phyloP scores from a whole-genome alignment of 2,888 invertebrate genomes.

The Embidobia sp. region DNA sequence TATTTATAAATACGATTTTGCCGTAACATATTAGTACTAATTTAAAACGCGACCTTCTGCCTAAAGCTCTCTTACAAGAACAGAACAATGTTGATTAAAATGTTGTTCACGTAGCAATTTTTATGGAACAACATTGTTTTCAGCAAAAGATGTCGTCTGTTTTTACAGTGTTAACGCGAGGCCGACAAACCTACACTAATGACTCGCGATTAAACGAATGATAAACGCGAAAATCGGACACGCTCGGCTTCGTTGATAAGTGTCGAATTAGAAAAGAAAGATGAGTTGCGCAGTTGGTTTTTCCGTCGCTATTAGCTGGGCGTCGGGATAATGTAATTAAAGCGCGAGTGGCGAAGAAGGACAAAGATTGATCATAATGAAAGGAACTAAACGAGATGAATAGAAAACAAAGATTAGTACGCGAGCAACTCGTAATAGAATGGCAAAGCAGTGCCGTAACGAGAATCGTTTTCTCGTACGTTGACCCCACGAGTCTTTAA shows the following conservation, averaged over 20 bases:
- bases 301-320: slow-evolving; percentile 15
- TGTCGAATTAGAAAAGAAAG: slow-evolving; percentile 20
- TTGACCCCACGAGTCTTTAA: slow-evolving; percentile 77
- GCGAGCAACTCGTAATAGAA: slow-evolving; percentile 73
- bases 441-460: slow-evolving; percentile 73
- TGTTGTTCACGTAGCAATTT: too few species aligned
- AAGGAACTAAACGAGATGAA: slow-evolving; percentile 60
- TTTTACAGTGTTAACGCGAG: neutral
- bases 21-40: too few species aligned
- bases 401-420: slow-evolving; percentile 65
- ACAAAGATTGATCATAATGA: slow-evolving; percentile 57
- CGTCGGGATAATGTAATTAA: slow-evolving; percentile 41
- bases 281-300: neutral
- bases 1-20: too few species aligned
- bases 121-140: too few species aligned
- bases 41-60: too few species aligned
- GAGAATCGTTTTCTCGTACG: slow-evolving; percentile 78
- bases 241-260: slow-evolving; percentile 15
- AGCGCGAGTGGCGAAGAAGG: slow-evolving; percentile 16
- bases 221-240: slow-evolving; percentile 23
- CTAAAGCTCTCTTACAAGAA: too few species aligned
- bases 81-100: too few species aligned
- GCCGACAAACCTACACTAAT: slow-evolving; percentile 26
- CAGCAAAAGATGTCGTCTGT: too few species aligned
- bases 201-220: slow-evolving; percentile 6